Evolutionary conservation across 2,888 invertebrate species (phyloP).

Genomic region (Lasioglossum pauxillum): DNA sequence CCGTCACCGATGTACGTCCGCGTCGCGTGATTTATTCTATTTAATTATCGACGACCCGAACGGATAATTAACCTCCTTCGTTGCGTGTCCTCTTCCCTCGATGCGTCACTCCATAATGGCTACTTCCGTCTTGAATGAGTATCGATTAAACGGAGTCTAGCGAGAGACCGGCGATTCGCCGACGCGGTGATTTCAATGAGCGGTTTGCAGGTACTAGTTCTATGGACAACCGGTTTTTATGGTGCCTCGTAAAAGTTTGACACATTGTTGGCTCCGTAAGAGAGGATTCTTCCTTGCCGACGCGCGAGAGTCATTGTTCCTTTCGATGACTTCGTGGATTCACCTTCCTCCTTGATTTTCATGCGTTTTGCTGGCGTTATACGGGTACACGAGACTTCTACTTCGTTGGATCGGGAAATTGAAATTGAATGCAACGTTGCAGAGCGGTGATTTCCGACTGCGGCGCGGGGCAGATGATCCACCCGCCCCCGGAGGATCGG

Average conservation of each 20-base stretch:
- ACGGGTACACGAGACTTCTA: neutral
- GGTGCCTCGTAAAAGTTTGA: neutral
- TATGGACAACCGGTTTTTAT: neutral
- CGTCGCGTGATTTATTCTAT: slow-evolving; percentile 44
- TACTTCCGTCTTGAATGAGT: neutral
- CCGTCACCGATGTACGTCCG: neutral
- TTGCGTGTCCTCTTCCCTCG: slow-evolving; percentile 1
- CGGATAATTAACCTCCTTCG: slow-evolving; percentile 43
- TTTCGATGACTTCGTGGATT: neutral
- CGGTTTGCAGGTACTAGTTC: neutral
- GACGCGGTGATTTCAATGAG: slow-evolving; percentile 24
- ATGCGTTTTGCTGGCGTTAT: neutral
- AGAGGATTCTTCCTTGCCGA: neutral
- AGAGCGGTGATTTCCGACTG: neutral
- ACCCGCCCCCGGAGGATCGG: slow-evolving; percentile 6
- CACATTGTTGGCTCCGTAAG: neutral
- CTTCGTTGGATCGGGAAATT: neutral
- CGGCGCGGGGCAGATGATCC: neutral
- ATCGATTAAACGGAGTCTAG: neutral
- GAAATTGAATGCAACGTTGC: neutral
- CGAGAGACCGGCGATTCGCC: neutral
- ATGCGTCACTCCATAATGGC: neutral
- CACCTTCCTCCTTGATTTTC: neutral
- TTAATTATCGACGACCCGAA: slow-evolving; percentile 36
- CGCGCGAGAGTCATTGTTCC: neutral